These are phyloP conservation scores for Drosophila ezoana DNA, from an alignment of 2,888 invertebrate genomes.

Conservation along the genomic window DNA sequence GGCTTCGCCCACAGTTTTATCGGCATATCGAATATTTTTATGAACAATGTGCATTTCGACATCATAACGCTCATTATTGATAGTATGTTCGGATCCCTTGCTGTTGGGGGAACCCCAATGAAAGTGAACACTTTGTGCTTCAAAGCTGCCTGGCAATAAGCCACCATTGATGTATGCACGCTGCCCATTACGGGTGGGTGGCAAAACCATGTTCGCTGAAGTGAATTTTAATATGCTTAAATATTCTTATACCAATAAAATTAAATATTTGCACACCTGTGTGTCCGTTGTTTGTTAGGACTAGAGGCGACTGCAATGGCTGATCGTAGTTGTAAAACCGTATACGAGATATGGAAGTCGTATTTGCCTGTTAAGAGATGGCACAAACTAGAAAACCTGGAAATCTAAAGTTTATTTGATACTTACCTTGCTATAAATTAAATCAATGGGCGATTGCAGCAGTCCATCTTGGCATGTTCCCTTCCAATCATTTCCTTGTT, in stretches of 20 bases:
- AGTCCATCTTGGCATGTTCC: slow-evolving; percentile 49
- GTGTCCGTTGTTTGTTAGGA: slow-evolving; percentile 89
- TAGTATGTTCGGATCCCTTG: slow-evolving; percentile 87
- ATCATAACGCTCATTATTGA: slow-evolving; percentile 85
- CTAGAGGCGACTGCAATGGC: slow-evolving; percentile 86
- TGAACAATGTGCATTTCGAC: slow-evolving; percentile 89
- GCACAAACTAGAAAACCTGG: rapidly evolving
- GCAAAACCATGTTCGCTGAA: slow-evolving; percentile 59
- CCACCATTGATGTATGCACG: slow-evolving; percentile 70
- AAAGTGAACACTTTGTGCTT: slow-evolving; percentile 85
- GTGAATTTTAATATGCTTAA: neutral
- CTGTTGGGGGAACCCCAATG: slow-evolving; percentile 90
- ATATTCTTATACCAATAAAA: neutral
- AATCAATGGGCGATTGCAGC: slow-evolving; percentile 56
- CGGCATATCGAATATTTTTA: slow-evolving; percentile 87
- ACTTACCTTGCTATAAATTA: slow-evolving; percentile 42
- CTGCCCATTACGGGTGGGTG: slow-evolving; percentile 35
- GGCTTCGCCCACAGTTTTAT: slow-evolving; percentile 84
- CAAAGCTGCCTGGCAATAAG: slow-evolving; percentile 57
- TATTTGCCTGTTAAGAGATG: slow-evolving; percentile 36
- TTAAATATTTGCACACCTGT: slow-evolving; percentile 82
- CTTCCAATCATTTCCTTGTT: slow-evolving; percentile 60
- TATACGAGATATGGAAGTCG: slow-evolving; percentile 36
- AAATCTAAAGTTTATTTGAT: neutral
- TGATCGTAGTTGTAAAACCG: slow-evolving; percentile 87